Evolutionary conservation across 2,888 invertebrate genomes (phyloP), one percentile per base, ranked within the genome.

Genomic region (Margaritifera margaritifera): DNA sequence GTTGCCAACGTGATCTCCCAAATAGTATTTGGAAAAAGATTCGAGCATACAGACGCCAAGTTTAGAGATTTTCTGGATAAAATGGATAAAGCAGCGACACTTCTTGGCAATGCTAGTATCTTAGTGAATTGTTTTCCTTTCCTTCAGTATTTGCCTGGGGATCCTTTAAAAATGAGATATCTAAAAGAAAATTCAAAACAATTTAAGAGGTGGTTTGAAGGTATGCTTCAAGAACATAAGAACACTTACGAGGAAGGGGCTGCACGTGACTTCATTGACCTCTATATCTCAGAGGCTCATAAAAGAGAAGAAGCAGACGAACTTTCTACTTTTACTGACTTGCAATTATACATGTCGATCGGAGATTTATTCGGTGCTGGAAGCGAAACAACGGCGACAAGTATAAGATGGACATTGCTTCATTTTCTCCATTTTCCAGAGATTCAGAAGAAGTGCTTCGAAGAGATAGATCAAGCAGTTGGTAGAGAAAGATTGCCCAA

Each of bases 341-440:
- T 64, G 8, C 71, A 80, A 24, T 52, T 83, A 11, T 42, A 67
- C n/a, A 64, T 59, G 2, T 62, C 75, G 1, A 69, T 81, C 22
- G 60, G 59, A 2, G 84, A 84, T 60, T 71, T 86, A 2, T 80
- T 84, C 55, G 67, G 73, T 6, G 85, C 86, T 25, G 86, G 85
- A 5, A 79, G 81, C 85, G 95, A 95, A 84, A 95, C 95, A 1
- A 94, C 94, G 0, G 93, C 94, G 20, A 94, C 96, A 20, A 95
- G 94, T 1, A 94, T 96, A 74, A 94, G 94, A 85, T 97, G 96
- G 92, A 94, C 94, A 70, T 91, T 96, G 5, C 94, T 94, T 74
- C 91, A 95, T 84, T 92, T 96, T 85, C 95, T 95, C 15, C 92
- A 94, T 61, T 93, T 96, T 85, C 94, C 94, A 54, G 92, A 95